A percentile compares a stretch with the other conserved stretches of the same genome.
These are phyloP conservation scores for Lepidotrigona ventralis DNA, from an alignment of 1,140 invertebrate genomes.

Conservation along the genomic window DNA sequence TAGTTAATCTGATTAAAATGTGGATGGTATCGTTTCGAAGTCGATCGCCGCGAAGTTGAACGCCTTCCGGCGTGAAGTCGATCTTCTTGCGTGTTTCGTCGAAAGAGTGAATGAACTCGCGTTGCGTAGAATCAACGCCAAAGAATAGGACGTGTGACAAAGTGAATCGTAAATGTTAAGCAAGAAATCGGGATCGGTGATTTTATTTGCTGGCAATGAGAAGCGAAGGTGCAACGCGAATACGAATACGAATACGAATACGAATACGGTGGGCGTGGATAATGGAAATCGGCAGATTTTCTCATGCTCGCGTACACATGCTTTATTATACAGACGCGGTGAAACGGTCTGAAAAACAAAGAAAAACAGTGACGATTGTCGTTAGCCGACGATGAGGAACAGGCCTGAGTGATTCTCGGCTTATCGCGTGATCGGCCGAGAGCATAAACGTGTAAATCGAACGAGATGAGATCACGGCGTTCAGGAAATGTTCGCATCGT, in stretches of 20 bases:
- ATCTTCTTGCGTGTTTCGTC: background rate
- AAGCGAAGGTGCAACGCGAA: background rate
- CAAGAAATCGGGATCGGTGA: background rate
- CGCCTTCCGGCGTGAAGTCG: background rate
- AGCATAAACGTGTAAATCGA: slow-evolving; percentile 8
- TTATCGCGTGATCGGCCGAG: background rate
- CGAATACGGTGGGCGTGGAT: too few species aligned
- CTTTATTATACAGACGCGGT: slow-evolving; percentile 47
- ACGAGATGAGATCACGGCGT: background rate
- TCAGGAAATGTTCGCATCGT: background rate
- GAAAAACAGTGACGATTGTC: slow-evolving; percentile 46
- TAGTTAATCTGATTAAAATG: slow-evolving; percentile 35
- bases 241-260: too few species aligned
- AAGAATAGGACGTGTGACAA: background rate
- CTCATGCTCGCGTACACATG: slow-evolving; percentile 57
- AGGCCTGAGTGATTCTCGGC: background rate
- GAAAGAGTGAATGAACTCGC: background rate
- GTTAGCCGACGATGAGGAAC: slow-evolving; percentile 40
- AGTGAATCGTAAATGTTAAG: slow-evolving; percentile 11
- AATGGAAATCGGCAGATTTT: slow-evolving; percentile 53
- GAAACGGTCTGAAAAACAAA: slow-evolving; percentile 8
- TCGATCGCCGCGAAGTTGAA: background rate
- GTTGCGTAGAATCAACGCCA: background rate
- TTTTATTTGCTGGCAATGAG: too few species aligned
- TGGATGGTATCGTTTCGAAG: background rate